phyloP scores from a whole-genome alignment of 2,797 vertebrate genomes.

The Echiichthys vipera region DNA sequence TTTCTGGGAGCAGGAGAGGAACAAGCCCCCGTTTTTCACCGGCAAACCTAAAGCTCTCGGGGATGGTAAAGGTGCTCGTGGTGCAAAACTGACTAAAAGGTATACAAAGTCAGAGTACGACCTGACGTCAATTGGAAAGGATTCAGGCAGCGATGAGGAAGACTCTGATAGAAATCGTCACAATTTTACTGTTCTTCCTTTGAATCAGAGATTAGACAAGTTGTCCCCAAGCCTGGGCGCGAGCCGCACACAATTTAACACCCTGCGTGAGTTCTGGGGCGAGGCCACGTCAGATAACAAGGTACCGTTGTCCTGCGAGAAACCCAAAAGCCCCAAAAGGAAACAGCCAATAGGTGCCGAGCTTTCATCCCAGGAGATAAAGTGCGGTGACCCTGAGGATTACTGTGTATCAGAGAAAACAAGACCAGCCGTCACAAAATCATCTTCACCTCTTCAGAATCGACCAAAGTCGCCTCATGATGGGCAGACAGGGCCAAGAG shows the following conservation, averaged over 20 bases:
- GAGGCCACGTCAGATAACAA: slow-evolving; percentile 72
- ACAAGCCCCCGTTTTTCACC: slow-evolving; percentile 49
- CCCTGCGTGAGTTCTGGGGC: slow-evolving; percentile 91
- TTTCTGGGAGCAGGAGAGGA: slow-evolving; percentile 84
- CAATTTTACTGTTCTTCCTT: slow-evolving; percentile 81
- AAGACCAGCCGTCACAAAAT: slow-evolving; percentile 42
- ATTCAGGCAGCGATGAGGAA: slow-evolving; percentile 62
- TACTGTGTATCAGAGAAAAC: slow-evolving; percentile 51
- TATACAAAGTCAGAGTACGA: slow-evolving; percentile 85
- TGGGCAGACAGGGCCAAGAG: slow-evolving; percentile 42
- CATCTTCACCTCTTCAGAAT: slow-evolving; percentile 45
- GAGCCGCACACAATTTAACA: slow-evolving; percentile 87
- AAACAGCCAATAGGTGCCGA: slow-evolving; percentile 47
- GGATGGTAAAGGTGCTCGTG: slow-evolving; percentile 44
- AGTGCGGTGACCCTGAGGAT: slow-evolving; percentile 54
- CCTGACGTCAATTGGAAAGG: slow-evolving; percentile 69
- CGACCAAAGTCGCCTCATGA: slow-evolving; percentile 60
- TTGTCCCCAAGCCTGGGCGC: slow-evolving; percentile 71
- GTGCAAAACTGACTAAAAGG: slow-evolving; percentile 76
- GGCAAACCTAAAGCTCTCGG: slow-evolving; percentile 53
- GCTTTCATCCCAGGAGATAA: slow-evolving; percentile 58
- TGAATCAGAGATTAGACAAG: slow-evolving; percentile 86
- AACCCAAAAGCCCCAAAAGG: slow-evolving; percentile 72
- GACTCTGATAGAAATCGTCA: slow-evolving; percentile 56
- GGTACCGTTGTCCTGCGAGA: slow-evolving; percentile 48